Evolutionary conservation across 2,888 invertebrate genomes (phyloP), one percentile per base, ranked within the genome.

Genomic region (Drosophila koepferae): DNA sequence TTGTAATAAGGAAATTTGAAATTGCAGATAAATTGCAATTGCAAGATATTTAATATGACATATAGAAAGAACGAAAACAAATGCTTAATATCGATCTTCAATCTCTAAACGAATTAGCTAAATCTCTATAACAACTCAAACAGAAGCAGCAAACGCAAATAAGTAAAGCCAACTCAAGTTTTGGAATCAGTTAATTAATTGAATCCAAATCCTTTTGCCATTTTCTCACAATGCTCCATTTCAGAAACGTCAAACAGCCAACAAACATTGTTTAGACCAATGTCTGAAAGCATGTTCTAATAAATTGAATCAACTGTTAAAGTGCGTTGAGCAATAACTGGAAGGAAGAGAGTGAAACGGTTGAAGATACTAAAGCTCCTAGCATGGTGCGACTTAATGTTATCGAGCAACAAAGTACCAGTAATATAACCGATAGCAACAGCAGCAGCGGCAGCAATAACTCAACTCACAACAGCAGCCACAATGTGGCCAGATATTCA

Each of bases 371-470:
- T 34, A 63, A 71, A 56, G 61, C 58, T 51, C 74, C 62, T 82
- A 91, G 88, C 68, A 93, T 93, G 93, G 93, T 93, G 86, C 93
- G 92, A 84, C 86, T 92, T 89, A 92, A 90, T 83, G 92, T 90
- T 82, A 82, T 91, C 56, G 85, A 86, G 82, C 91, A 81, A 73
- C 92, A 88, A 69, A 85, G 59, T 81, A 90, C 72, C 89, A 84
- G 55, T 72, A 87, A 64, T 71, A 77, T 60, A 67, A 80, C 61
- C 67, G 76, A 6, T 62, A 82, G 23, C 72, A 81, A 40, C 66
- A 81, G n/a, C 70, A 80, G 36, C 66, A 80, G 20, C 74, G 81
- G 41, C 65, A 71, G 69, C 34, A 51, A 18, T 41, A 55, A 40
- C 44, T 66, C 49, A 34, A 56, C 54, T 69, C 54, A 31, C 51